A percentile compares a stretch with the other conserved stretches of the same genome.
Conservation (phyloP, 1,140 invertebrate genomes). For the Atta cephalotes region DNA sequence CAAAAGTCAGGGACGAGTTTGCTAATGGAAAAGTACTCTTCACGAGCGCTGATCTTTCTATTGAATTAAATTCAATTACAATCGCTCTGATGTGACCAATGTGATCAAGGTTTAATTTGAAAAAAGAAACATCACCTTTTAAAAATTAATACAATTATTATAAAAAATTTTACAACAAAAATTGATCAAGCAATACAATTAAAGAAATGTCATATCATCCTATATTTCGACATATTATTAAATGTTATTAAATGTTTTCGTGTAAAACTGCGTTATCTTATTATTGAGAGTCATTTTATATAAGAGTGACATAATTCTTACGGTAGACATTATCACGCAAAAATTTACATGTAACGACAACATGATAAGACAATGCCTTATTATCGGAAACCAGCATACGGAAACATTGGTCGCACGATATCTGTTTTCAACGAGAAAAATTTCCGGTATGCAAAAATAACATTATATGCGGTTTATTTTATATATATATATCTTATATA, state of each 20-base stretch:
- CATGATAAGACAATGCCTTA: background rate
- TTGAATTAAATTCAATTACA: slow-evolving; percentile 29
- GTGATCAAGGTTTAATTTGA: background rate
- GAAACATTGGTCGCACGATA: background rate
- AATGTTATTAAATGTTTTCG: background rate
- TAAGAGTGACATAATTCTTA: background rate
- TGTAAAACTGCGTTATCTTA: background rate
- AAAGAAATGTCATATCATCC: no score
- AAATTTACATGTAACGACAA: background rate
- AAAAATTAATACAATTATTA: background rate
- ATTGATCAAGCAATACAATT: background rate
- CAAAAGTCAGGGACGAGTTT: background rate
- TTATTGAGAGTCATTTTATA: background rate
- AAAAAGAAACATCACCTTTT: background rate
- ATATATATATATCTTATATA: background rate
- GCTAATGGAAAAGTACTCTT: slow-evolving; percentile 32
- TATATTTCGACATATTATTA: background rate
- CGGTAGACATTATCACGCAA: slow-evolving; percentile 3
- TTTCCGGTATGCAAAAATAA: background rate
- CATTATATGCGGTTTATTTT: background rate
- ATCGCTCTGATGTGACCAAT: background rate
- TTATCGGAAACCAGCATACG: background rate
- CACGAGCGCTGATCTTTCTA: background rate
- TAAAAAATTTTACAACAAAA: background rate
- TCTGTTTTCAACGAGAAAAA: background rate